Conservation (phyloP, 1,140 invertebrate species). For the Lanistes nyassanus region DNA sequence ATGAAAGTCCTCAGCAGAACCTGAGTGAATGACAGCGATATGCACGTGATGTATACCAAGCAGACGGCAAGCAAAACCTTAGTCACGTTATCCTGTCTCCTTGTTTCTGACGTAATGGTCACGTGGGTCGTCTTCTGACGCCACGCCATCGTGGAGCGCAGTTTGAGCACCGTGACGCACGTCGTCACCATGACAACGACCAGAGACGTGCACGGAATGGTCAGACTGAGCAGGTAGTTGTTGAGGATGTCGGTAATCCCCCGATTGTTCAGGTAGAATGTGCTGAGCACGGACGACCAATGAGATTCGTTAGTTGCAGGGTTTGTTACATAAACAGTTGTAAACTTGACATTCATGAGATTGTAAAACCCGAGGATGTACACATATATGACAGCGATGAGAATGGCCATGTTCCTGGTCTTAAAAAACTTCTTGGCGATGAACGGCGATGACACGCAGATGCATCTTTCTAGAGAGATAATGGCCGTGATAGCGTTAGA, state of each 20-base stretch:
- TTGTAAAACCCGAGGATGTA: slow-evolving; percentile 14
- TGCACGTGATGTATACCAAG: slow-evolving; percentile 4
- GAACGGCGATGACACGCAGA: slow-evolving; percentile 14
- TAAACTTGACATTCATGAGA: slow-evolving; percentile 12
- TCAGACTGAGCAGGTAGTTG: slow-evolving; percentile 20
- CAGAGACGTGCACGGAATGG: slow-evolving; percentile 11
- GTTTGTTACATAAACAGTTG: not conserved
- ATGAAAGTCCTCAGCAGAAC: not conserved
- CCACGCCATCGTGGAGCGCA: not conserved
- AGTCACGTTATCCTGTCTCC: not conserved
- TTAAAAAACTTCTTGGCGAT: slow-evolving; percentile 10
- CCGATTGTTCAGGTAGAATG: slow-evolving; percentile 2
- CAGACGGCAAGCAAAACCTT: slow-evolving; percentile 15
- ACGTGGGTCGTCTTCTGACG: not conserved
- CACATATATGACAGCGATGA: not conserved
- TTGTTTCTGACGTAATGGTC: not conserved
- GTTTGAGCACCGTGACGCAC: slow-evolving; percentile 10
- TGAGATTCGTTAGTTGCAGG: not conserved
- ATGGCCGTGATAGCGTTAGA: slow-evolving; percentile 10
- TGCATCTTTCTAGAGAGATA: slow-evolving; percentile 16
- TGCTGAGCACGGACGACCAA: slow-evolving; percentile 14
- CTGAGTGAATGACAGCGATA: slow-evolving; percentile 3
- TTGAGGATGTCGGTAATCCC: slow-evolving; percentile 15
- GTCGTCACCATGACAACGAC: slow-evolving; percentile 9
- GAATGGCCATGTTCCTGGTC: slow-evolving; percentile 12